Percentiles rank a stretch among this genome's conserved stretches.
Conservation (phyloP, 2,888 invertebrate genomes). For the Sinohyriopsis cumingii region DNA sequence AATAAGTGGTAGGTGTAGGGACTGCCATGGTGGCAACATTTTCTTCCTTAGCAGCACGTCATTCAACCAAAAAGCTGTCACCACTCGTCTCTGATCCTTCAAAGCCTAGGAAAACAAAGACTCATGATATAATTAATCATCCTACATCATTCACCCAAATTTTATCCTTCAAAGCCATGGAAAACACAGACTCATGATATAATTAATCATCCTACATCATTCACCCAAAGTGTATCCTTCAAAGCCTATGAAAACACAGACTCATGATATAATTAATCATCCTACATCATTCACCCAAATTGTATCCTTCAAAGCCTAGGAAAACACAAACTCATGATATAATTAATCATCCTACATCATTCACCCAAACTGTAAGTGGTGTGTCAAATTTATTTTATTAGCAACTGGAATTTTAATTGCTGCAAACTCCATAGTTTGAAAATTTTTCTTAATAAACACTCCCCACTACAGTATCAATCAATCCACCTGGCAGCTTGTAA, state of each 20-base stretch:
- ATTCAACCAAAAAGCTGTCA: conserved; percentile 91
- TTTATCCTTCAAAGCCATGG: conserved; percentile 76
- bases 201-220: neutral
- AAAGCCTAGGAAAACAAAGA: conserved; percentile 70
- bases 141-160: neutral
- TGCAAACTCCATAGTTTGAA: too few relatives aligned
- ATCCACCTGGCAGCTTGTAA: too few relatives aligned
- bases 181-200: neutral
- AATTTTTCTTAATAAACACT: too few relatives aligned
- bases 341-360: neutral
- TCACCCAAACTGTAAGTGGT: neutral
- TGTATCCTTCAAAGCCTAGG: conserved; percentile 76
- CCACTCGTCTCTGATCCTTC: conserved; percentile 81
- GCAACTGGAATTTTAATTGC: too few relatives aligned
- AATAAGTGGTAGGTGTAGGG: conserved; percentile 87
- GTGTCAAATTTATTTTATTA: too few relatives aligned
- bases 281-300: neutral
- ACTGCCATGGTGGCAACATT: conserved; percentile 93
- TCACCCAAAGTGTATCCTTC: conserved; percentile 76
- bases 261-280: neutral
- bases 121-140: neutral
- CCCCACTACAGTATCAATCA: too few relatives aligned
- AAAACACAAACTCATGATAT: neutral
- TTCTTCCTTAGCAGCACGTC: conserved; percentile 90
- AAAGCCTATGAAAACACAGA: conserved; percentile 70